A percentile compares a stretch with the other conserved stretches of the same genome.
Conservation (phyloP, 2,888 invertebrate genomes). For the Aphodius granarius region DNA sequence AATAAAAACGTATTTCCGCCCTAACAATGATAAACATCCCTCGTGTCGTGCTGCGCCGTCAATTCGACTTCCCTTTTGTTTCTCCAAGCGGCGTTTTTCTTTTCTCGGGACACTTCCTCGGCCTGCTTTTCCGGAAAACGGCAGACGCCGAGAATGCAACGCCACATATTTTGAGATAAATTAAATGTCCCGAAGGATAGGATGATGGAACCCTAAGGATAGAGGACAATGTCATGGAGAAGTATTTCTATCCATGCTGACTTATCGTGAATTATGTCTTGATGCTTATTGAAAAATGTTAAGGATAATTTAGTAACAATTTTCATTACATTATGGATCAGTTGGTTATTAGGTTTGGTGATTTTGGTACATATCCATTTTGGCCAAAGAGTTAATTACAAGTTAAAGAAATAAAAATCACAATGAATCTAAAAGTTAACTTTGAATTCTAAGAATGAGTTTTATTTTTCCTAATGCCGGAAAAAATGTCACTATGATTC, state of each 20-base stretch:
- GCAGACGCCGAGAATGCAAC: constrained; percentile 1
- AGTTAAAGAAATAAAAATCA: too few relatives aligned
- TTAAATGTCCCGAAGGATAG: constrained; percentile 9
- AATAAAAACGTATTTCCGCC: not conserved
- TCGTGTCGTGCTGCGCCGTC: not conserved
- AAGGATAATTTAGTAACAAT: too few relatives aligned
- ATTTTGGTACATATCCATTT: too few relatives aligned
- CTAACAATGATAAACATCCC: not conserved
- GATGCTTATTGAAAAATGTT: too few relatives aligned
- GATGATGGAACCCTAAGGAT: not conserved
- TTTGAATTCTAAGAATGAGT: too few relatives aligned
- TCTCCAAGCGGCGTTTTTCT: not conserved
- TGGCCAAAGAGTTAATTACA: too few relatives aligned
- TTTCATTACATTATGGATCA: too few relatives aligned
- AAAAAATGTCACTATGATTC: too few relatives aligned
- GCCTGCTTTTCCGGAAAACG: not conserved
- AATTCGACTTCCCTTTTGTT: not conserved
- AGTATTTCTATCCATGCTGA: constrained; percentile 7
- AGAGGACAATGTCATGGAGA: not conserved
- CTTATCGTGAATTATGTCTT: constrained; percentile 14
- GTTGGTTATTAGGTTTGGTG: too few relatives aligned
- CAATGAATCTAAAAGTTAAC: too few relatives aligned
- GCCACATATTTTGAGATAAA: constrained; percentile 16
- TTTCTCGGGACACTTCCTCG: not conserved
- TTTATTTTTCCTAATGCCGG: too few relatives aligned